Evolutionary conservation across 2,888 invertebrate species (phyloP).

Genomic region (Sarcophaga subvicina): DNA sequence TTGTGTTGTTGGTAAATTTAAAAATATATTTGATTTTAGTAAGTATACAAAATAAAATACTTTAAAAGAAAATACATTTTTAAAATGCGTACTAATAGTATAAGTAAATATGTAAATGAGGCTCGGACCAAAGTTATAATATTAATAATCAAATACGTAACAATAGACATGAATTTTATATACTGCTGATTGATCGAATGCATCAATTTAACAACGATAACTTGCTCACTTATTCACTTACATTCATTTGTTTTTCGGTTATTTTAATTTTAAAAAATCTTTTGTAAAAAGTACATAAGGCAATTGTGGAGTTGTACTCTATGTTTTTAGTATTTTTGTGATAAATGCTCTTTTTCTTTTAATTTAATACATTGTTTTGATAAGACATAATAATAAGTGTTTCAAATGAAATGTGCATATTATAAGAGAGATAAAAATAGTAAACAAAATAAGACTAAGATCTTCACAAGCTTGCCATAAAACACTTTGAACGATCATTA

Average conservation of each 20-base stretch:
- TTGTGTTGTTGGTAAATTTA: constrained; percentile 43
- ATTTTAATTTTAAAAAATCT: constrained; percentile 26
- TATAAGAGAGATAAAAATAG: constrained; percentile 7
- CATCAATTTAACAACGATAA: background rate
- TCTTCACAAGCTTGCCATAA: constrained; percentile 23
- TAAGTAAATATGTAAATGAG: constrained; percentile 24
- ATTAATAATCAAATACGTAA: constrained; percentile 24
- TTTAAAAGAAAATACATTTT: constrained; percentile 9
- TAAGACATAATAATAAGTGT: constrained; percentile 15
- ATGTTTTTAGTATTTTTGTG: constrained; percentile 46
- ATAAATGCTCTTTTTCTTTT: constrained; percentile 56
- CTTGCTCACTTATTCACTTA: background rate
- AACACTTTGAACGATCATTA: background rate
- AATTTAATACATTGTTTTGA: background rate
- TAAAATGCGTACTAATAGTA: constrained; percentile 34
- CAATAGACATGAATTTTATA: constrained; percentile 36
- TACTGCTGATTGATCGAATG: background rate
- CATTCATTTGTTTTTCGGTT: background rate
- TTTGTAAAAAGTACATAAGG: constrained; percentile 65
- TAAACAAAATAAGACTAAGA: constrained; percentile 19
- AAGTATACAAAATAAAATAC: background rate
- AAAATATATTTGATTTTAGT: constrained; percentile 48
- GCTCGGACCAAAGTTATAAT: constrained; percentile 28
- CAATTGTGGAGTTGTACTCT: constrained; percentile 68
- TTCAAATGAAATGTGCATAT: constrained; percentile 35